These are phyloP conservation scores for Ischnura elegans DNA, from an alignment of 2,888 invertebrate species.

Conservation along the genomic window DNA sequence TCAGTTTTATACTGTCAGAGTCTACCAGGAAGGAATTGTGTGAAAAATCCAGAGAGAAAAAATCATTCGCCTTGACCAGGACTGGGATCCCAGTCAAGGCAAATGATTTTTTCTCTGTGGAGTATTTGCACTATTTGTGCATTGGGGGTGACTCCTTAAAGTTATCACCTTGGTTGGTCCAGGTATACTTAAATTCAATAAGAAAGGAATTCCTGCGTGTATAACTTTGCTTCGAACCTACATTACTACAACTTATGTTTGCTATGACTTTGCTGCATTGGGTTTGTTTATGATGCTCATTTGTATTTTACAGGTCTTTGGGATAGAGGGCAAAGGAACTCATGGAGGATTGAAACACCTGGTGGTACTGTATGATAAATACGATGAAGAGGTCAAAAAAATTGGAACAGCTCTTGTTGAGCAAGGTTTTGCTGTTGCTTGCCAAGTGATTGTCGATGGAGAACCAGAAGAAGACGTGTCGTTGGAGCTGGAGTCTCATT, in stretches of 20 bases:
- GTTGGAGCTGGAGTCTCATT: conserved; percentile 22
- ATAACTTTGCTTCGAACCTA: too few relatives aligned
- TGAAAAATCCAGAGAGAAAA: too few relatives aligned
- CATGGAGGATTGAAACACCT: conserved; percentile 33
- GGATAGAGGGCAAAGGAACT: neutral
- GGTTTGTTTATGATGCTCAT: neutral
- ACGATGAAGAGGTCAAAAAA: neutral
- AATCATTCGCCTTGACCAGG: too few relatives aligned
- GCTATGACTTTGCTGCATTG: neutral
- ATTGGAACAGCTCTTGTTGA: neutral
- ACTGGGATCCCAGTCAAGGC: too few relatives aligned
- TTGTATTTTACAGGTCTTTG: neutral
- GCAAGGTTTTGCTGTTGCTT: neutral
- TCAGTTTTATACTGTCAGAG: too few relatives aligned
- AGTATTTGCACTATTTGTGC: too few relatives aligned
- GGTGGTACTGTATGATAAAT: conserved; percentile 39
- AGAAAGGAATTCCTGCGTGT: too few relatives aligned
- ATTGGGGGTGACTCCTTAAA: too few relatives aligned
- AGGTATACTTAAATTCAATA: too few relatives aligned
- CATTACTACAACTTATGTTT: neutral
- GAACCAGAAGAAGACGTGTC: neutral
- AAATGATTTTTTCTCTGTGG: too few relatives aligned
- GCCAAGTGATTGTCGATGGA: neutral
- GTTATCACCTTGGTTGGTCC: too few relatives aligned
- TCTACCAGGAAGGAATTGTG: too few relatives aligned